Evolutionary conservation across 2,888 invertebrate species (phyloP).

Genomic region (Tethea ocularis): DNA sequence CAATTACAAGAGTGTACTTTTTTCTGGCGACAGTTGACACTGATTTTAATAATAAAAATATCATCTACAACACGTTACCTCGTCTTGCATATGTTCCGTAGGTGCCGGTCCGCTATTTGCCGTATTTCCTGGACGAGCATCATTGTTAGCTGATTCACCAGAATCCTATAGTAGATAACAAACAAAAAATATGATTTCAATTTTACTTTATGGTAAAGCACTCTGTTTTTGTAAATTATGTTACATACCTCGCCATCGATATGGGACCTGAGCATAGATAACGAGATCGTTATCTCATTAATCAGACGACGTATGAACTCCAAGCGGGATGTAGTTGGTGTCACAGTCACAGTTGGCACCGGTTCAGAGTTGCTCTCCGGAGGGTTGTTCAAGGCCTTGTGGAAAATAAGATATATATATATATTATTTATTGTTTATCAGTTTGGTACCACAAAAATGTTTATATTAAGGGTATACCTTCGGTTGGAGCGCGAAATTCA

Average conservation of each 20-base stretch:
- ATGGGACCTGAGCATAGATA: conserved; percentile 41
- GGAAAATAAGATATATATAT: conserved; percentile 9
- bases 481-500: too few species aligned
- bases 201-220: too few species aligned
- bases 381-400: conserved; percentile 36
- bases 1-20: too few species aligned
- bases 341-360: conserved; percentile 38
- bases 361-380: conserved; percentile 42
- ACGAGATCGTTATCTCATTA: conserved; percentile 50
- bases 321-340: conserved; percentile 62
- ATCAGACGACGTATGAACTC: conserved; percentile 58
- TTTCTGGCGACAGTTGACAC: too few species aligned
- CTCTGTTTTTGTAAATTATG: background rate
- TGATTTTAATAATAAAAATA: background rate
- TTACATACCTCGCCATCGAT: conserved; percentile 37
- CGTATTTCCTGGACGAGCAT: too few species aligned
- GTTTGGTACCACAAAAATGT: too few species aligned
- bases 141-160: too few species aligned
- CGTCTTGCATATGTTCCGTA: background rate
- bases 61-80: background rate
- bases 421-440: background rate
- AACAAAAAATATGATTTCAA: too few species aligned
- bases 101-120: background rate
- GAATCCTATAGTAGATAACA: too few species aligned
- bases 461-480: too few species aligned